A percentile compares a stretch with the other conserved stretches of the same genome.
These are phyloP conservation scores for Azemiops feae DNA, from an alignment of 2,113 vertebrate species.

Conservation along the genomic window DNA sequence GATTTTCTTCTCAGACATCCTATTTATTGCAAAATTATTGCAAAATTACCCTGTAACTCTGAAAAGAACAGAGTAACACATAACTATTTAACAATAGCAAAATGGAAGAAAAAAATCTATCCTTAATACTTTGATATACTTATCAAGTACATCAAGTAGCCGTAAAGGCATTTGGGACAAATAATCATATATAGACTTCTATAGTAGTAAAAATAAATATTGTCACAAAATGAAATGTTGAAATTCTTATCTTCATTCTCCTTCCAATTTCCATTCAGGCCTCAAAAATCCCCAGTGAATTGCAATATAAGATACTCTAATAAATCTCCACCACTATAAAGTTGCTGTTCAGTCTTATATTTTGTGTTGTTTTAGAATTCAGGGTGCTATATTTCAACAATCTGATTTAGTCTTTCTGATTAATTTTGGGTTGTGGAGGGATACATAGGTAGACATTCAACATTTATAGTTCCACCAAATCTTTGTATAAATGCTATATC, in stretches of 20 bases:
- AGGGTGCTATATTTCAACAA: not conserved
- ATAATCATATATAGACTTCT: not conserved
- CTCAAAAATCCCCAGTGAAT: not conserved
- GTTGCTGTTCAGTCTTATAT: not conserved
- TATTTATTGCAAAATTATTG: not conserved
- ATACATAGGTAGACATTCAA: not conserved
- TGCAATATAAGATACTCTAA: not conserved
- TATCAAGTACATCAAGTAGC: not conserved
- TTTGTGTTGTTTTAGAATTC: not conserved
- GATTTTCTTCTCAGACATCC: not conserved
- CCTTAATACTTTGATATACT: not conserved
- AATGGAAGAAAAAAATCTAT: not conserved
- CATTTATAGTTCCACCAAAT: not conserved
- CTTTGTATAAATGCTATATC: not conserved
- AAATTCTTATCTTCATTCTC: not conserved
- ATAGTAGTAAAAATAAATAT: not conserved
- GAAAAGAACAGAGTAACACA: not conserved
- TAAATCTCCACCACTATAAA: not conserved
- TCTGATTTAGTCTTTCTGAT: not conserved
- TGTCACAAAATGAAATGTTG: not conserved
- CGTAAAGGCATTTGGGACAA: not conserved
- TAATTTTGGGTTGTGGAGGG: not conserved
- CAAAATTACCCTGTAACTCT: not conserved
- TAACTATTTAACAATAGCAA: not conserved
- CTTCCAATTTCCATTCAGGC: not conserved